Percentiles rank a stretch among this genome's conserved stretches.
Evolutionary conservation across 2,888 invertebrate species (phyloP).

Genomic region (Leptinotarsa juncta): DNA sequence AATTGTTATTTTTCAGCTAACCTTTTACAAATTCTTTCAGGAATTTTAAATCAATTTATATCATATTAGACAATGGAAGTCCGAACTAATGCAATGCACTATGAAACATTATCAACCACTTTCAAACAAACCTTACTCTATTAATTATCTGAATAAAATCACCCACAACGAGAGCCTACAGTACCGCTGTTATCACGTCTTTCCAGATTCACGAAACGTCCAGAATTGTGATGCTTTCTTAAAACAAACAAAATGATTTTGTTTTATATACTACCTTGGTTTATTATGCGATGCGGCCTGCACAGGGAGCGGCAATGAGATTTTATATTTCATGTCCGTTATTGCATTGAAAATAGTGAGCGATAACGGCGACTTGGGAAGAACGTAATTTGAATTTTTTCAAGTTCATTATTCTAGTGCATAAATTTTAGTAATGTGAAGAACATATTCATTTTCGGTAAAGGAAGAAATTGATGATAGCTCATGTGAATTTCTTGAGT

Average conservation of each 20-base stretch:
- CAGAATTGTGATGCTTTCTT: not conserved
- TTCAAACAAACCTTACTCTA: too few relatives aligned
- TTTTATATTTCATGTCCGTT: constrained; percentile 13
- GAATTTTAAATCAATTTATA: too few relatives aligned
- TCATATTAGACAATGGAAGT: too few relatives aligned
- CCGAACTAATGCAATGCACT: too few relatives aligned
- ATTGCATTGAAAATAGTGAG: constrained; percentile 14
- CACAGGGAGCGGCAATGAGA: not conserved
- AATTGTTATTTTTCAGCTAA: too few relatives aligned
- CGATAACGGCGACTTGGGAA: constrained; percentile 2
- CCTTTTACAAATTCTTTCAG: too few relatives aligned
- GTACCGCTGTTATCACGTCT: not conserved
- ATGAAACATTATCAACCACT: too few relatives aligned
- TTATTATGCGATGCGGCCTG: constrained; percentile 14
- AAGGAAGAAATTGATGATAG: too few relatives aligned
- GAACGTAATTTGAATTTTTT: constrained; percentile 18
- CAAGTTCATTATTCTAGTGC: constrained; percentile 8
- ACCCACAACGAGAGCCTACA: too few relatives aligned
- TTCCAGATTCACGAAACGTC: not conserved
- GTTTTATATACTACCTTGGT: too few relatives aligned
- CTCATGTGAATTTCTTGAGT: too few relatives aligned
- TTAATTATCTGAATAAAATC: not conserved
- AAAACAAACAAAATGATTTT: not conserved
- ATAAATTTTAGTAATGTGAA: not conserved
- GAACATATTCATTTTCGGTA: not conserved